Conservation (phyloP, 2,888 invertebrate genomes). For the Agriopis aurantiaria region DNA sequence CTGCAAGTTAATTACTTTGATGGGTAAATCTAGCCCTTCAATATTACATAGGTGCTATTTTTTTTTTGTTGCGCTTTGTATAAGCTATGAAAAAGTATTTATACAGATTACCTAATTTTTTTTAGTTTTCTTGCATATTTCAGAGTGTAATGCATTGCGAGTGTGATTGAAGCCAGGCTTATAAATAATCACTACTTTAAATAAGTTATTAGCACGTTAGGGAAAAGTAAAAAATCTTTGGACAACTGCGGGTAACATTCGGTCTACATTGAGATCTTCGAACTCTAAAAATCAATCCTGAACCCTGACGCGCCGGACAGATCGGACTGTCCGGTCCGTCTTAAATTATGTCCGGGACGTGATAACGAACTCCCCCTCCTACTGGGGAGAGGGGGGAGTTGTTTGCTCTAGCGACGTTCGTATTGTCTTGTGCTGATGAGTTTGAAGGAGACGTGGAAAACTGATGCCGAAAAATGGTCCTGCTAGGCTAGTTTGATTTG, state of each 20-base stretch:
- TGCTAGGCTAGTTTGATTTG: constrained; percentile 9
- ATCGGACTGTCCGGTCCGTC: constrained; percentile 60
- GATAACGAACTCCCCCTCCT: constrained; percentile 69
- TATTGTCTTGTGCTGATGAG: constrained; percentile 57
- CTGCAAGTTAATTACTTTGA: neutral
- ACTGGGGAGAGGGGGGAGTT: constrained; percentile 44
- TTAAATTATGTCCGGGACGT: constrained; percentile 84
- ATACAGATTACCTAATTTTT: no score
- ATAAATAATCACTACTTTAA: no score
- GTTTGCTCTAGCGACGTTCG: constrained; percentile 69
- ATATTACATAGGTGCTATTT: no score
- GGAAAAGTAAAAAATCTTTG: neutral
- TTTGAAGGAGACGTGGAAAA: constrained; percentile 38
- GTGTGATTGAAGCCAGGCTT: no score
- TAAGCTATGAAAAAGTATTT: no score
- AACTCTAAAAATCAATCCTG: constrained; percentile 51
- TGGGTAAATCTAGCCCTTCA: no score
- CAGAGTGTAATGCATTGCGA: no score
- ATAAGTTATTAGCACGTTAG: no score
- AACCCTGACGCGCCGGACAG: constrained; percentile 53
- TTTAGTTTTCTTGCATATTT: no score
- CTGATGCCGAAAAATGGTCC: neutral
- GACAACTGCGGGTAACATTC: neutral
- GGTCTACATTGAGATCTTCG: neutral
- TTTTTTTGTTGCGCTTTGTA: no score